Evolutionary conservation across 2,113 vertebrate species (phyloP).

Genomic region (Nansenia antarctica): DNA sequence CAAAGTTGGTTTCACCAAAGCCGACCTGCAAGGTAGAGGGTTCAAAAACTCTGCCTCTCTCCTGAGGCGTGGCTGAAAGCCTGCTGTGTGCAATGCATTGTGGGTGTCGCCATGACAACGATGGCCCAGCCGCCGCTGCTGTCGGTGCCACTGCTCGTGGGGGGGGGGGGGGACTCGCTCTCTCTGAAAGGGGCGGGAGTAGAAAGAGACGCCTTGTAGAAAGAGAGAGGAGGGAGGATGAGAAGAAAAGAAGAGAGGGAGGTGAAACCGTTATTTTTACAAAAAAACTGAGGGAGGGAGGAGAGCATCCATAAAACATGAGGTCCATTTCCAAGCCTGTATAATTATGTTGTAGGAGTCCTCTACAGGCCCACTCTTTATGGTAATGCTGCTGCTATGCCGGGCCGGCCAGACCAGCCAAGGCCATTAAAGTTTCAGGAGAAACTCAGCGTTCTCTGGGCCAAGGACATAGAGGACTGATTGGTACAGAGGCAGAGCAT

Average conservation of each 20-base stretch:
- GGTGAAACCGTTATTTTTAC: not conserved
- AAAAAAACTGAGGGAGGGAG: not conserved
- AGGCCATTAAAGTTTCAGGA: slow-evolving; percentile 5
- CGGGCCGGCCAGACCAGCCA: not conserved
- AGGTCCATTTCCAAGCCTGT: not conserved
- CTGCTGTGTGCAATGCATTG: slow-evolving; percentile 78
- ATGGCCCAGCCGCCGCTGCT: too few species aligned
- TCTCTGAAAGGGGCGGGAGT: slow-evolving; percentile 30
- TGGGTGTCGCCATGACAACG: slow-evolving; percentile 69
- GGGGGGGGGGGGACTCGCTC: slow-evolving; percentile 39
- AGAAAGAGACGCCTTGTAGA: not conserved
- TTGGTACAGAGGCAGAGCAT: not conserved
- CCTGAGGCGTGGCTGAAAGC: slow-evolving; percentile 76
- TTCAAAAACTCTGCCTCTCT: slow-evolving; percentile 37
- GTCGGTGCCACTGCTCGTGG: slow-evolving; percentile 28
- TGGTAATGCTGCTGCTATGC: not conserved
- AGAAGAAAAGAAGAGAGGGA: not conserved
- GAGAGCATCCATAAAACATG: not conserved
- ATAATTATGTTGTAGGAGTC: not conserved
- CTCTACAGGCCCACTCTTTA: not conserved
- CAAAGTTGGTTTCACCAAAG: slow-evolving; percentile 99
- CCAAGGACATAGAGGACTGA: not conserved
- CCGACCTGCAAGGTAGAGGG: slow-evolving; percentile 97
- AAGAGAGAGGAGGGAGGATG: not conserved
- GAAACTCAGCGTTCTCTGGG: not conserved